phyloP scores from a whole-genome alignment of 2,113 vertebrate species.

The Chiloscyllium plagiosum region DNA sequence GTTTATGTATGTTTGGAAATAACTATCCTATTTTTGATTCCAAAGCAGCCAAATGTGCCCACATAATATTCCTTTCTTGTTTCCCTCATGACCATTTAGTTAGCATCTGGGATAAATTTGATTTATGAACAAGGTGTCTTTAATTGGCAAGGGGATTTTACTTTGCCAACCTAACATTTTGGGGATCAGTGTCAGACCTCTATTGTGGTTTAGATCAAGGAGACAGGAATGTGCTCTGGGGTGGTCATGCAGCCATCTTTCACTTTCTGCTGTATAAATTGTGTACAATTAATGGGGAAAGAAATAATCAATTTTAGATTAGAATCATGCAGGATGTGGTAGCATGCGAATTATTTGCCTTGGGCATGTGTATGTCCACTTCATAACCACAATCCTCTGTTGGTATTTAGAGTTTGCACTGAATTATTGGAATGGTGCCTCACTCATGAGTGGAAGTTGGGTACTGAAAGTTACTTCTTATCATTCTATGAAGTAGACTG shows the following conservation, averaged over 20 bases:
- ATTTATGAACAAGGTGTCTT: neutral
- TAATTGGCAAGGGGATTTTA: slow-evolving; percentile 28
- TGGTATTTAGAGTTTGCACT: too few relatives aligned
- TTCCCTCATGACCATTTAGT: neutral
- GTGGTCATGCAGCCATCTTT: neutral
- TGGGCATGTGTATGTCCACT: neutral
- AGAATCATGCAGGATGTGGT: slow-evolving; percentile 29
- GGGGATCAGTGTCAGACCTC: neutral
- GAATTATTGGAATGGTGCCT: neutral
- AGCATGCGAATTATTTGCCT: neutral
- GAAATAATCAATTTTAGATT: neutral
- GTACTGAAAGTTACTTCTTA: neutral
- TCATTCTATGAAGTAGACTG: neutral
- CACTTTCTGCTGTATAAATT: slow-evolving; percentile 9
- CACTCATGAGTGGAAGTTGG: neutral
- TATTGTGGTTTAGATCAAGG: neutral
- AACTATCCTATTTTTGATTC: neutral
- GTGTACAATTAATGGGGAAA: neutral
- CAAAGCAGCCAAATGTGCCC: neutral
- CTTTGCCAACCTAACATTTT: slow-evolving; percentile 15
- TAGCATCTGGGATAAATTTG: slow-evolving; percentile 28
- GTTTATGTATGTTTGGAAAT: slow-evolving; percentile 12
- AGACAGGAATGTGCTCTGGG: slow-evolving; percentile 20
- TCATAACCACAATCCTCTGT: slow-evolving; percentile 11
- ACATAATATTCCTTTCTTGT: neutral